Percentiles rank a stretch among this genome's conserved stretches.
These are phyloP conservation scores for Gadopsis bispinosus DNA, from an alignment of 2,797 vertebrate species.

Conservation along the genomic window DNA sequence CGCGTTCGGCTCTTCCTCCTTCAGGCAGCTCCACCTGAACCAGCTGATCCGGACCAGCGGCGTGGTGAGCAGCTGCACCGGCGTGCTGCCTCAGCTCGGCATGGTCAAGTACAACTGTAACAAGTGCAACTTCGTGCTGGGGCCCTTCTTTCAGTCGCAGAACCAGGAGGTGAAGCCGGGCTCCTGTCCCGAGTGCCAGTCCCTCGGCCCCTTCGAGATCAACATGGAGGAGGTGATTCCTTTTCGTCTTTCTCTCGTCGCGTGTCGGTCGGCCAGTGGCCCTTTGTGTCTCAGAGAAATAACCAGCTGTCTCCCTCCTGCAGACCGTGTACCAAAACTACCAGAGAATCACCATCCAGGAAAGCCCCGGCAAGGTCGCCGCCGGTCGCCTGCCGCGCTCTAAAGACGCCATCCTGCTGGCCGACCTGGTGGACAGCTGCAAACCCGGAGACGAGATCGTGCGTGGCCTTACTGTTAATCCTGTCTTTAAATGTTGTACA, in stretches of 20 bases:
- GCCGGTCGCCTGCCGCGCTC: conserved; percentile 96
- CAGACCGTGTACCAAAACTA: conserved; percentile 99
- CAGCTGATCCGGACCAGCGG: conserved; percentile 98
- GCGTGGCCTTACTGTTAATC: conserved; percentile 69
- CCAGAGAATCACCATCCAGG: conserved; percentile 97
- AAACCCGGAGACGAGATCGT: conserved; percentile 98
- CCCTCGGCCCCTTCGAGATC: conserved; percentile 95
- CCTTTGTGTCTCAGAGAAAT: neutral
- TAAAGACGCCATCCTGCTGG: conserved; percentile 95
- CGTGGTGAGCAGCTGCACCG: conserved; percentile 95
- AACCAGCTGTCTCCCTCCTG: neutral
- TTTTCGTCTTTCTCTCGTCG: too few species aligned
- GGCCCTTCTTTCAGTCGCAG: conserved; percentile 97
- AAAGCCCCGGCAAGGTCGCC: conserved; percentile 95
- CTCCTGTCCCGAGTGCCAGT: conserved; percentile 98
- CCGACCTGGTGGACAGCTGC: conserved; percentile 95
- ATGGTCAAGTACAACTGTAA: conserved; percentile 99
- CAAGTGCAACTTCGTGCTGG: conserved; percentile 95
- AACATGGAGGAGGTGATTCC: conserved; percentile 96
- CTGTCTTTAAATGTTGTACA: too few species aligned
- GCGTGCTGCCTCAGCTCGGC: conserved; percentile 96
- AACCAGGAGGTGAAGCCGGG: conserved; percentile 99
- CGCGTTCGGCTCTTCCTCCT: neutral
- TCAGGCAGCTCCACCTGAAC: conserved; percentile 96
- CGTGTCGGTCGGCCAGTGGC: neutral